phyloP scores from a whole-genome alignment of 2,113 vertebrate species.

The Oenanthe melanoleuca region DNA sequence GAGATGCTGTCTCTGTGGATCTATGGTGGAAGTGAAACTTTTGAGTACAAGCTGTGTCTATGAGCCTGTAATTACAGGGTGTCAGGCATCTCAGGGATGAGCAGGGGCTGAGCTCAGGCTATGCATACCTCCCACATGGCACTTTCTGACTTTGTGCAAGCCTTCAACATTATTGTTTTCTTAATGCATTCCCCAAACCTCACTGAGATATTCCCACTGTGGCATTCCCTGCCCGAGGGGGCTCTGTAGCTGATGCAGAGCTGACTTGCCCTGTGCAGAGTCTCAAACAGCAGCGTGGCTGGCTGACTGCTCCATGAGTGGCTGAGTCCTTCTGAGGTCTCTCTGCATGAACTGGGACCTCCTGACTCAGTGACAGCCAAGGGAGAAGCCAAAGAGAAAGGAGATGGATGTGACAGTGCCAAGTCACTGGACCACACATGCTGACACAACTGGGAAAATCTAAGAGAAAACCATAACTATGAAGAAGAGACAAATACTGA shows the following conservation, averaged over 20 bases:
- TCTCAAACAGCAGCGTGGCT: background rate
- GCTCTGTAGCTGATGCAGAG: background rate
- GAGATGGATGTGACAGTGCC: background rate
- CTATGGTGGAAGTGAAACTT: slow-evolving; percentile 9
- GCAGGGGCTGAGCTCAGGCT: background rate
- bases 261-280: background rate
- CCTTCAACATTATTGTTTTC: background rate
- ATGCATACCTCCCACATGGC: slow-evolving; percentile 1
- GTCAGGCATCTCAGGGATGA: slow-evolving; percentile 15
- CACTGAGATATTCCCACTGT: background rate
- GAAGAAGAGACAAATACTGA: background rate
- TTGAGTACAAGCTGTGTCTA: background rate
- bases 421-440: background rate
- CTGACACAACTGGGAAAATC: background rate
- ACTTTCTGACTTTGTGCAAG: background rate
- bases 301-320: background rate
- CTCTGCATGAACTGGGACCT: background rate
- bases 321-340: background rate
- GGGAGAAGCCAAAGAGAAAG: background rate
- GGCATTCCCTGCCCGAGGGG: background rate
- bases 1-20: slow-evolving; percentile 3
- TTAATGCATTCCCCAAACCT: background rate
- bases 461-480: background rate
- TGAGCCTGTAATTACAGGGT: slow-evolving; percentile 38
- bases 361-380: background rate